Evolutionary conservation across 2,888 invertebrate genomes (phyloP), one percentile per base, ranked within the genome.

Genomic region (Caenorhabditis panamensis): DNA sequence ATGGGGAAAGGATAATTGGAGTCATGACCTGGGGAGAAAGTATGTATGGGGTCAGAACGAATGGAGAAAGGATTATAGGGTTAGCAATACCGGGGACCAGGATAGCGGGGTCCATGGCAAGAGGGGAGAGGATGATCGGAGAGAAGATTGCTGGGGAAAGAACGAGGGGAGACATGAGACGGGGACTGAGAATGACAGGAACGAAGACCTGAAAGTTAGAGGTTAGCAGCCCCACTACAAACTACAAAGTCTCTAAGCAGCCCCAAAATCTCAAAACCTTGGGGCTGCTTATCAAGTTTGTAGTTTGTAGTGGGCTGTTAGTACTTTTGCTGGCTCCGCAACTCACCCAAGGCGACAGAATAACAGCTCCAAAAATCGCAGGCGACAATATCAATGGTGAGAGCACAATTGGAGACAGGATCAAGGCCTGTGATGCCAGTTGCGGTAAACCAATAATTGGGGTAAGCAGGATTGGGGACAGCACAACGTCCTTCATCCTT

Each of bases 401-500:
- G 8, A 86, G 44, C n/a, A 86, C 41, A 8, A 86, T 49, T 13
- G 86, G 86, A 4, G 83, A 83, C 18, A 85, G 66, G 22, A 86
- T 64, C 9, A 86, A 22, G 5, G 84, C 66, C 54, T 86, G 86
- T 0, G 85, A 86, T 44, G 81, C 86, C 2, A 63, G 24, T 1
- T 44, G 77, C 0, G 81, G 75, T 37, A 67, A 80, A 4, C 37
- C 47, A 22, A 84, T 54, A 4, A 82, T 6, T 0, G 69, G 31
- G 11, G 64, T 66, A 54, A 83, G 68, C 0, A 76, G 20, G n/a
- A 82, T n/a, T 0, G 79, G 80, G 8, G 64, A 67, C 0, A 83
- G 62, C 13, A 83, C 76, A 31, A 86, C 64, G 72, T 86, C 86
- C 56, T 84, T 72, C 53, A 59, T 44, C 4, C 44, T 6, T 6